These are phyloP conservation scores for Lepilemur septentrionalis DNA, from an alignment of 2,797 vertebrate genomes.

Conservation along the genomic window DNA sequence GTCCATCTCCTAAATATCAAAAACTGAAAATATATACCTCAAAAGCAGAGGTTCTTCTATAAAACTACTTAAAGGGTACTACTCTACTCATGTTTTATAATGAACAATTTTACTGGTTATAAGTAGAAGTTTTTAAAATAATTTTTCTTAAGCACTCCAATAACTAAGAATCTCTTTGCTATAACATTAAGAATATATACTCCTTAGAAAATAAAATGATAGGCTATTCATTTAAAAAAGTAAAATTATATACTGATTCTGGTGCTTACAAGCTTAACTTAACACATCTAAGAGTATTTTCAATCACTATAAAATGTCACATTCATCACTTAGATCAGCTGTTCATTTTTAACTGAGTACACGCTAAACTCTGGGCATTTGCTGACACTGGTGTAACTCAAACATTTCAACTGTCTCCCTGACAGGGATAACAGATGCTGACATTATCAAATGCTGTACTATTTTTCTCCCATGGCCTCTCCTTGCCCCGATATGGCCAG, in stretches of 20 bases:
- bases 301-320: slow-evolving; percentile 88
- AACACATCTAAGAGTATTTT: slow-evolving; percentile 82
- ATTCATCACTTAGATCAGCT: slow-evolving; percentile 88
- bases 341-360: slow-evolving; percentile 86
- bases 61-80: not conserved
- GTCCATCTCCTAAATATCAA: not conserved
- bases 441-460: slow-evolving; percentile 98
- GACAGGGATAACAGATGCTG: slow-evolving; percentile 99
- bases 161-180: slow-evolving; percentile 21
- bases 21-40: not conserved
- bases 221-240: slow-evolving; percentile 72
- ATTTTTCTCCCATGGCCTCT: slow-evolving; percentile 88
- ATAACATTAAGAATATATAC: slow-evolving; percentile 53
- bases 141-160: slow-evolving; percentile 59
- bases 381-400: slow-evolving; percentile 90
- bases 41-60: slow-evolving; percentile 9
- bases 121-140: slow-evolving; percentile 40
- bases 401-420: slow-evolving; percentile 91
- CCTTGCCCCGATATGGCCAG: slow-evolving; percentile 99
- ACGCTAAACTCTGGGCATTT: slow-evolving; percentile 88
- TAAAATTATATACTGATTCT: slow-evolving; percentile 78
- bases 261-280: slow-evolving; percentile 79
- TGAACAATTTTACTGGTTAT: slow-evolving; percentile 39
- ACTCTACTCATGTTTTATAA: slow-evolving; percentile 21
- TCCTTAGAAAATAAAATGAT: slow-evolving; percentile 74